Evolutionary conservation across 2,797 vertebrate species (phyloP).

Genomic region (Megalops cyprinoides): DNA sequence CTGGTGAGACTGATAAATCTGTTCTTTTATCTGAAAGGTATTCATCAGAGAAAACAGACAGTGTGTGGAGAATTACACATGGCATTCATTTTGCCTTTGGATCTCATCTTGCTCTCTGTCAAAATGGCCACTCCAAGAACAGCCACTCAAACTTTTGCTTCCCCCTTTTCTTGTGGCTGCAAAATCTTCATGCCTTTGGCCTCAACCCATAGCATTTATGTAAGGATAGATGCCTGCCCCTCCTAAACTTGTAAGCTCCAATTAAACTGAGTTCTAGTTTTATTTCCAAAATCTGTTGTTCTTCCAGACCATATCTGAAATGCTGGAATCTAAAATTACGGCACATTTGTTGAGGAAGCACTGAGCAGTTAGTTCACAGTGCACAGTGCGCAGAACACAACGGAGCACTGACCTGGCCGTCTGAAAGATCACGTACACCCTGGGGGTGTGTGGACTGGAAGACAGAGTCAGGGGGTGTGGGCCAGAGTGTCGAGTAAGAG

Average conservation of each 20-base stretch:
- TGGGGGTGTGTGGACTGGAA: too few species aligned
- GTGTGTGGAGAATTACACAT: not conserved
- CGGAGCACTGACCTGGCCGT: too few species aligned
- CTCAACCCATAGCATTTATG: not conserved
- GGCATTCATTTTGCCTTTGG: not conserved
- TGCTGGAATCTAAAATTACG: not conserved
- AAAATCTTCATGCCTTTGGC: not conserved
- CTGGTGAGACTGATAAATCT: not conserved
- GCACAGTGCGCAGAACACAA: not conserved
- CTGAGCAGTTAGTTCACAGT: too few species aligned
- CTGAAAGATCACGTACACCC: too few species aligned
- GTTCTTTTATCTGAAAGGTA: not conserved
- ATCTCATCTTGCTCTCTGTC: not conserved
- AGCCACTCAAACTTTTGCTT: not conserved
- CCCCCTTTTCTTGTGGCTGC: not conserved
- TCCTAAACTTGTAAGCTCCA: slow-evolving; percentile 1
- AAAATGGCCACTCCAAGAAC: not conserved
- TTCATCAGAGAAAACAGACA: not conserved
- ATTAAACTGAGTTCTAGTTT: not conserved
- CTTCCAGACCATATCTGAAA: slow-evolving; percentile 4
- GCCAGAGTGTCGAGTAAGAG: too few species aligned
- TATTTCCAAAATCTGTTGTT: not conserved
- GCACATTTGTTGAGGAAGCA: not conserved
- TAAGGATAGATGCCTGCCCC: not conserved
- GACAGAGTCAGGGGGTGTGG: too few species aligned